A percentile compares a stretch with the other conserved stretches of the same genome.
These are phyloP conservation scores for Dissostichus mawsoni DNA, from an alignment of 2,113 vertebrate genomes.

Conservation along the genomic window DNA sequence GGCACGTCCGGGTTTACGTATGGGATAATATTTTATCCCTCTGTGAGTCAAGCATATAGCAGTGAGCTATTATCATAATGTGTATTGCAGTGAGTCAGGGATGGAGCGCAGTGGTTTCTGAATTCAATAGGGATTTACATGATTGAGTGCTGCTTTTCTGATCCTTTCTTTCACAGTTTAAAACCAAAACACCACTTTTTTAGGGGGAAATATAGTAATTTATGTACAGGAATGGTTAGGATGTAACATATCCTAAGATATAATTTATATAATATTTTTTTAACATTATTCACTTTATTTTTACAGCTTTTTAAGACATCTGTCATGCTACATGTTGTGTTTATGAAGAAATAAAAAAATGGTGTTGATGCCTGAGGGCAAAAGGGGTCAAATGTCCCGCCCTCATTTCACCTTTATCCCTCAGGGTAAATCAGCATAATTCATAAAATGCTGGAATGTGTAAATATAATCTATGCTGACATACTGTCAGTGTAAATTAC, in stretches of 20 bases:
- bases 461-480: slow-evolving; percentile 18
- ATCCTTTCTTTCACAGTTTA: slow-evolving; percentile 58
- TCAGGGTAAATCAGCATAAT: slow-evolving; percentile 30
- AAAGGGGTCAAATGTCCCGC: slow-evolving; percentile 31
- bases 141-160: slow-evolving; percentile 64
- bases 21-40: slow-evolving; percentile 62
- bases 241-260: not conserved
- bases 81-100: slow-evolving; percentile 56
- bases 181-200: slow-evolving; percentile 41
- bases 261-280: no score
- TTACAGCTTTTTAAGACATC: not conserved
- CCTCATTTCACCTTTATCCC: slow-evolving; percentile 35
- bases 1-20: slow-evolving; percentile 63
- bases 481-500: slow-evolving; percentile 19
- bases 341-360: slow-evolving; percentile 9
- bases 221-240: not conserved
- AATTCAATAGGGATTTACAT: slow-evolving; percentile 67
- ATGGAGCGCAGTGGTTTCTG: slow-evolving; percentile 56
- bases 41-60: slow-evolving; percentile 62
- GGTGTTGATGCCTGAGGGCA: not conserved
- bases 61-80: slow-evolving; percentile 68
- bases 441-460: slow-evolving; percentile 39
- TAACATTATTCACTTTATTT: no score
- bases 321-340: not conserved
- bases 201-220: not conserved